Conservation (phyloP, 2,797 vertebrate genomes). For the Malurus splendens region DNA sequence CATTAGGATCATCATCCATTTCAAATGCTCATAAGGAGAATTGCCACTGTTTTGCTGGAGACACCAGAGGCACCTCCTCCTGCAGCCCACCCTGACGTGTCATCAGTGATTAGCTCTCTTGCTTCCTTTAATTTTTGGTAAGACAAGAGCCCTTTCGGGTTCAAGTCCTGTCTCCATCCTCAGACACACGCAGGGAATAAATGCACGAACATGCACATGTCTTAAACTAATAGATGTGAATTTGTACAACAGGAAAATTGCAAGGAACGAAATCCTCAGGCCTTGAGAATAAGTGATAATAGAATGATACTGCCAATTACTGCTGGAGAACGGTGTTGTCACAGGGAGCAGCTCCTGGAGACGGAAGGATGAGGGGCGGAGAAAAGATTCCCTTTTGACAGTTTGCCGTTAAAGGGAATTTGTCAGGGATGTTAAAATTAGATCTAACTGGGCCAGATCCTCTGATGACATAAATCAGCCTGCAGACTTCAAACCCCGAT, state of each 20-base stretch:
- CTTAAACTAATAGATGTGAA: neutral
- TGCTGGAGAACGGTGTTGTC: conserved; percentile 30
- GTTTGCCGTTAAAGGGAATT: conserved; percentile 15
- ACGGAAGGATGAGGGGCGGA: neutral
- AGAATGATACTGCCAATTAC: conserved; percentile 52
- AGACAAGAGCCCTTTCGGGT: neutral
- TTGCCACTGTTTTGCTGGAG: neutral
- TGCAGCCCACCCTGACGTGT: neutral
- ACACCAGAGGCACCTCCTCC: neutral
- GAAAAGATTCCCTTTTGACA: conserved; percentile 24
- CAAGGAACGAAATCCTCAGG: conserved; percentile 27
- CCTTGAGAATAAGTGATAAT: conserved; percentile 49
- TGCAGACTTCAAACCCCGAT: neutral
- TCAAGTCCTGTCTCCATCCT: neutral
- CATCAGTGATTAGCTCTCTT: conserved; percentile 13
- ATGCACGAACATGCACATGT: neutral
- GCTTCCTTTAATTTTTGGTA: neutral
- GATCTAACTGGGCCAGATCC: conserved; percentile 35
- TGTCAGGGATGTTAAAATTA: conserved; percentile 44
- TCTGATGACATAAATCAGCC: conserved; percentile 34
- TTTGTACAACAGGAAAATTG: conserved; percentile 45
- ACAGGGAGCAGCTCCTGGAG: conserved; percentile 1
- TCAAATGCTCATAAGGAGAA: conserved; percentile 40
- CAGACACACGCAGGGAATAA: neutral
- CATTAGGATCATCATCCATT: conserved; percentile 57